Evolutionary conservation across 2,888 invertebrate genomes (phyloP), one percentile per base, ranked within the genome.

Genomic region (Chamaedrilus cognettii): DNA sequence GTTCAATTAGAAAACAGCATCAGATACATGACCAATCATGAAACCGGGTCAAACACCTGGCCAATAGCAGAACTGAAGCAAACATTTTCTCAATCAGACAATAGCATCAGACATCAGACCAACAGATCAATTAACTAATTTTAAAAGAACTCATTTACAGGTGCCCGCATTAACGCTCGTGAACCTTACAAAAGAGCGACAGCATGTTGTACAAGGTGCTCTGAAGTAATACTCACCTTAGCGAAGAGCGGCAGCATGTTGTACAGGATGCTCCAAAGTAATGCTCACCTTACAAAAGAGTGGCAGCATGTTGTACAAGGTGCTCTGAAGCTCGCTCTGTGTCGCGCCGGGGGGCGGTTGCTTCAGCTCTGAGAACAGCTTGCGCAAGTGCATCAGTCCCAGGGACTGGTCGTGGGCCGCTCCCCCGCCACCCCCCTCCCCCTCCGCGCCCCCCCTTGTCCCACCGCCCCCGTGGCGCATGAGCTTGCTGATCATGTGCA

Each of bases 141-240:
- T n/a, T n/a, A n/a, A n/a, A n/a, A n/a, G n/a, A n/a, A n/a, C n/a
- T n/a, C n/a, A n/a, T n/a, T n/a, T n/a, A n/a, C n/a, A n/a, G n/a
- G n/a, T n/a, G n/a, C n/a, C n/a, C n/a, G n/a, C n/a, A n/a, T n/a
- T n/a, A n/a, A n/a, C n/a, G n/a, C n/a, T n/a, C n/a, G n/a, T n/a
- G n/a, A n/a, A 95, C 96, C 89, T 96, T 97, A 87, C 96, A 96
- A 86, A 98, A 98, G 50, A 98, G 87, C 65, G 98, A 98, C 81
- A 99, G 87, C 94, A 99, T 96, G 84, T 94, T 95, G 85, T 96
- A 96, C 19, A 98, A 87, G 84, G 95, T 94, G 80, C 92, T 92
- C 85, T 97, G 96, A 64, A 80, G 79, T 30, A n/a, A n/a, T n/a
- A n/a, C n/a, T n/a, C n/a, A n/a, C n/a, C n/a, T n/a, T n/a, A n/a